Evolutionary conservation across 2,113 vertebrate species (phyloP).

Genomic region (Dermatemys mawii): DNA sequence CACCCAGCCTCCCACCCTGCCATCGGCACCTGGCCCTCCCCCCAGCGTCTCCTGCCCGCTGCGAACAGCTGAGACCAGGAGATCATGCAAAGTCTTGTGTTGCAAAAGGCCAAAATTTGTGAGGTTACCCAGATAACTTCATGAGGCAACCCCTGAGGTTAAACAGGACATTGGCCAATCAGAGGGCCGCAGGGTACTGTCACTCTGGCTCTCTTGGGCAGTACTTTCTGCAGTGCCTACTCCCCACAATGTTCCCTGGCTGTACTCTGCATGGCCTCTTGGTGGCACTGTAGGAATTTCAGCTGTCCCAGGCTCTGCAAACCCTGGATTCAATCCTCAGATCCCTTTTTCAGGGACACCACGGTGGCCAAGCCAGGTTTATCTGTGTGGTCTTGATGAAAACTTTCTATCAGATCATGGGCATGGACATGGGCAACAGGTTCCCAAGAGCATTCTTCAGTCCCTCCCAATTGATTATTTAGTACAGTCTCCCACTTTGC

Average conservation of each 20-base stretch:
- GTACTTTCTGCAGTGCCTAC: not conserved
- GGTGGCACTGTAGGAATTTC: not conserved
- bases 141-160: not conserved
- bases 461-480: not conserved
- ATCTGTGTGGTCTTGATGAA: not conserved
- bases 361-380: not conserved
- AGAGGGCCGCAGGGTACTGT: not conserved
- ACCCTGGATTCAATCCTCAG: not conserved
- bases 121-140: not conserved
- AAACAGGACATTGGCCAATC: not conserved
- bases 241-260: not conserved
- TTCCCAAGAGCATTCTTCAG: not conserved
- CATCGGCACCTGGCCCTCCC: too few relatives aligned
- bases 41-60: too few relatives aligned
- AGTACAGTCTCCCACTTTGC: not conserved
- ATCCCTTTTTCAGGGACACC: not conserved
- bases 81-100: not conserved
- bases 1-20: too few relatives aligned
- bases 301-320: not conserved
- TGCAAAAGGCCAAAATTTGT: not conserved
- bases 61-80: not conserved
- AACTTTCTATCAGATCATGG: not conserved
- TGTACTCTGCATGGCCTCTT: not conserved
- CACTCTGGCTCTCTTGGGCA: not conserved
- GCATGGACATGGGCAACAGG: not conserved